Base-by-base conservation (phyloP, 2,113 vertebrate genomes). In the Axis porcinus region DNA sequence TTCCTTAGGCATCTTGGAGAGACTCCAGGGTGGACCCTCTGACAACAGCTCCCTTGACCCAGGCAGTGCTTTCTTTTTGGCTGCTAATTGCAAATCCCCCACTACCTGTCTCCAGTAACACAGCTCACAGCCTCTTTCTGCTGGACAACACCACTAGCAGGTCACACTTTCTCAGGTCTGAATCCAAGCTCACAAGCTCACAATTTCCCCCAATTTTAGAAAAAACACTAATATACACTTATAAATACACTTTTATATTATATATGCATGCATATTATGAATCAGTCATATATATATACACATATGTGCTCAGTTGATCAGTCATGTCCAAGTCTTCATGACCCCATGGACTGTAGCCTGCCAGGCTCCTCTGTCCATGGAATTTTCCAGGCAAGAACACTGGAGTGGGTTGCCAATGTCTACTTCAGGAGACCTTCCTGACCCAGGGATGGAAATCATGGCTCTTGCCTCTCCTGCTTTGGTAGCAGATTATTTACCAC, bases 311-410 rank as follows among this genome's bases (percentile, higher is more conserved):
- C 70, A 76, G 40, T 43, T 43, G 23, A 40, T 76, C 70, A 7
- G 36, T 43, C 36, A 27, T 76, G 25, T 43, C 23, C 0, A 0
- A 43, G 11, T 43, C 36, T 27, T 40, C 70, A 43, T 23, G 10
- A 76, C 40, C 40, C 36, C 70, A 43, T 14, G 36, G 36, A 43
- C 36, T 76, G 12, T 76, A 43, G 40, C 23, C 23, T 43, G 33
- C 36, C 70, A 40, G 70, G 36, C 12, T 43, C 70, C 40, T 43
- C 36, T 43, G 70, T 76, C 36, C 11, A 14, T 43, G 40, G 23
- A 43, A 43, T 76, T 76, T 76, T 76, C 70, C 36, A 76, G 40
- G 23, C 23, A 76, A 76, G 12, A 76, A 76, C 40, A 27, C 70
- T 76, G 36, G 36, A 43, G 36, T 76, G 70, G 23, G 21, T 43